phyloP scores from a whole-genome alignment of 1,140 invertebrate species.

The Maniola jurtina region DNA sequence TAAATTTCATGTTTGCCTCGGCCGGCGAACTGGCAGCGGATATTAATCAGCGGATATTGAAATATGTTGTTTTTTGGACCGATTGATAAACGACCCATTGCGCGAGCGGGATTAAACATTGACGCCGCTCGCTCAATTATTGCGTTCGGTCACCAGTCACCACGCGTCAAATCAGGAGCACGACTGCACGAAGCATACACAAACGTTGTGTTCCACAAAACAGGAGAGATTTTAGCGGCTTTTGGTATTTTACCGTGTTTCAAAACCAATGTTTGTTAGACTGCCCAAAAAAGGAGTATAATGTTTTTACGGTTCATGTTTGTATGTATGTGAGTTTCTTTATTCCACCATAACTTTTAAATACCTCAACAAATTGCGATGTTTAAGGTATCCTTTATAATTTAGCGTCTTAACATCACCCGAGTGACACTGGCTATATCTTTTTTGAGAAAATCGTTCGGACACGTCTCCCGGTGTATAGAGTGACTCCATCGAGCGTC shows the following conservation, averaged over 20 bases:
- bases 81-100: conserved; percentile 73
- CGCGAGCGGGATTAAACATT: conserved; percentile 70
- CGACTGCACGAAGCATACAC: conserved; percentile 22
- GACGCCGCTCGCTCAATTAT: conserved; percentile 70
- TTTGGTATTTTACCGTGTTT: not conserved
- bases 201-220: not conserved
- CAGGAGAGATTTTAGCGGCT: not conserved
- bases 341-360: too few species aligned
- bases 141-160: conserved; percentile 36
- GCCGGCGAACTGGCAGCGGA: conserved; percentile 71
- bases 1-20: conserved; percentile 76
- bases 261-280: not conserved
- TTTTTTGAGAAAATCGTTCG: too few species aligned
- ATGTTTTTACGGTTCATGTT: too few species aligned
- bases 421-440: too few species aligned
- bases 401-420: too few species aligned
- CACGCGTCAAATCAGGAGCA: conserved; percentile 27
- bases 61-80: conserved; percentile 77
- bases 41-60: conserved; percentile 79
- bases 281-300: too few species aligned
- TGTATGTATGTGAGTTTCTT: too few species aligned
- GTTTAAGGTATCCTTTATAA: too few species aligned
- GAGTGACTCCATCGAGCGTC: too few species aligned
- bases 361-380: too few species aligned
- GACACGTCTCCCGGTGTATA: too few species aligned